Evolutionary conservation across 92 coral and sea anemone genomes (phyloP), one percentile per base, ranked within the genome.

Genomic region (Porites cylindrica): DNA sequence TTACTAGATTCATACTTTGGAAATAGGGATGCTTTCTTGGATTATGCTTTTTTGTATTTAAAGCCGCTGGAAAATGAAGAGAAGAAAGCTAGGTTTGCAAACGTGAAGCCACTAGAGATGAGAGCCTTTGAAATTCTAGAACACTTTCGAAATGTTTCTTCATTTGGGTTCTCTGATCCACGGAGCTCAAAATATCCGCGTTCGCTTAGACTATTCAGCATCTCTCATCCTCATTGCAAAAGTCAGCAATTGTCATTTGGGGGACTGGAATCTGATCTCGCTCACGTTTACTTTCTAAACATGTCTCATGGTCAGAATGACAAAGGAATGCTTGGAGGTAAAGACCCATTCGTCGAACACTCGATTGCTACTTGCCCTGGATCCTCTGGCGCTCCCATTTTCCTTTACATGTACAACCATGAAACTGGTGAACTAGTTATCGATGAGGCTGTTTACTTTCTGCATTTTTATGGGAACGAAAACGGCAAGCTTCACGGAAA

Each of bases 221-320:
- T 86, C 26, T 77, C 85, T 63, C 90, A 86, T 59, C 90, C 85
- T 1, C 90, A 86, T 19, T 78, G 51, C 17, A 85, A 84, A 11
- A 81, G 77, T 26, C 53, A 69, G 32, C 86, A 81, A 72, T 67
- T 81, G 67, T 70, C 77, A 10, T 52, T 86, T 86, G 84, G 89
- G 54, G 89, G 72, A 58, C 24, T 86, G 89, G 51, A 47, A 59
- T 86, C 89, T 54, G 32, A 70, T 63, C 89, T 78, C 70, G 10
- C 62, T 59, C 91, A 87, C 52, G 87, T 87, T n/a, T 81, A 60
- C 47, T 63, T 63, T 70, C 26, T 87, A 50, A 87, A 87, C 54
- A 87, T 81, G 87, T 66, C 87, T 6, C 63, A 72, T 51, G 87
- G 91, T 72, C 87, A 87, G 53, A 87, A 87, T 72, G 91, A 87